These are phyloP conservation scores for Tangara arthus DNA, from an alignment of 2,797 vertebrate genomes.

Conservation along the genomic window DNA sequence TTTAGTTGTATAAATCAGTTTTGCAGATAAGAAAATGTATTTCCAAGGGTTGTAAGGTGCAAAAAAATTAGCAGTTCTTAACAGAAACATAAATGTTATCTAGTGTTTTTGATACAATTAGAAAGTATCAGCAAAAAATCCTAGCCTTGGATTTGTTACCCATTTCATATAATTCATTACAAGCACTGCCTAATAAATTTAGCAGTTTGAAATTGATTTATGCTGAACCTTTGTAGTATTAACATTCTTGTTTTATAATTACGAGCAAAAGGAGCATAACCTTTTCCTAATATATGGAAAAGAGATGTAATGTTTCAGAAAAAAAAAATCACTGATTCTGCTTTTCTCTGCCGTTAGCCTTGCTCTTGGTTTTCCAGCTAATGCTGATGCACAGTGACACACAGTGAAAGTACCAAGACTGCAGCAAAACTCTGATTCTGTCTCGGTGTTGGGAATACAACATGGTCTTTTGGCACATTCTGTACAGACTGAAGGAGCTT, in stretches of 20 bases:
- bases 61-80: conserved; percentile 53
- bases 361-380: conserved; percentile 44
- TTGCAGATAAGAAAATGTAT: conserved; percentile 49
- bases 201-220: conserved; percentile 57
- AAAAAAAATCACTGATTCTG: conserved; percentile 18
- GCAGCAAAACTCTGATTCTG: conserved; percentile 26
- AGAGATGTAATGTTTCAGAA: conserved; percentile 54
- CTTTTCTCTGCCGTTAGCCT: conserved; percentile 46
- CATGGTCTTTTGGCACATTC: background rate
- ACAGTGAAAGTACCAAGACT: conserved; percentile 41
- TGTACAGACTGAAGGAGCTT: background rate
- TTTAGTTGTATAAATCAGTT: conserved; percentile 63
- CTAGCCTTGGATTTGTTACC: conserved; percentile 16
- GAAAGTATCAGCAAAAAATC: conserved; percentile 51
- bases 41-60: conserved; percentile 52
- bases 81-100: conserved; percentile 44
- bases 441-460: background rate
- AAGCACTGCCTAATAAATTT: conserved; percentile 49
- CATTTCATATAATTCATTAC: conserved; percentile 44
- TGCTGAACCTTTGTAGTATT: conserved; percentile 56
- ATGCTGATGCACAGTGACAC: conserved; percentile 49
- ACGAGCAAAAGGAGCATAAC: conserved; percentile 49
- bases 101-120: conserved; percentile 38
- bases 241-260: conserved; percentile 66
- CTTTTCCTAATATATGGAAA: conserved; percentile 59